These are phyloP conservation scores for Hirudinaria manillensis DNA, from an alignment of 2,888 invertebrate genomes.

Conservation along the genomic window DNA sequence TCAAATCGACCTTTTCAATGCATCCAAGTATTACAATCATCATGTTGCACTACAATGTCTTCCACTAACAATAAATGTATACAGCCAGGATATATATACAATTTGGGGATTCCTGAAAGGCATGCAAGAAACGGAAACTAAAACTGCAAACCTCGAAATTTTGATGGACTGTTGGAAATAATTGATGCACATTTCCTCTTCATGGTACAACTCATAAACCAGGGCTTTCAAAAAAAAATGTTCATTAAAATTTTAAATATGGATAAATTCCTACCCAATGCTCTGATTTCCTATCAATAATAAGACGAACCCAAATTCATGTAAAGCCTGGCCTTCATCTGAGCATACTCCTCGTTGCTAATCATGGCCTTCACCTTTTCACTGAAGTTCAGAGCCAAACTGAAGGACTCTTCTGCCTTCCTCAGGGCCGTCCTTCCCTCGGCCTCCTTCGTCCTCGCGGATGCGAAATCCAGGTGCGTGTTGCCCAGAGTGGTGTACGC, in stretches of 20 bases:
- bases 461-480: conserved; percentile 9
- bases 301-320: conserved; percentile 19
- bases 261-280: not conserved
- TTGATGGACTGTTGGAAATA: conserved; percentile 21
- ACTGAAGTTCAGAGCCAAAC: conserved; percentile 8
- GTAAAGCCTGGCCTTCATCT: conserved; percentile 21
- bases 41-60: no score
- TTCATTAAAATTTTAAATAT: not conserved
- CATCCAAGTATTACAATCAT: not conserved
- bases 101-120: no score
- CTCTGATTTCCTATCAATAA: not conserved
- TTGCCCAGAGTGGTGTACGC: conserved; percentile 24
- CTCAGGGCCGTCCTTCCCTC: not conserved
- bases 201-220: conserved; percentile 7
- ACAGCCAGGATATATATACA: no score
- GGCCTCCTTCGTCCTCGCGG: not conserved
- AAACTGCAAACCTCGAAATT: conserved; percentile 7
- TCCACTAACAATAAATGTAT: no score
- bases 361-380: not conserved
- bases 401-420: conserved; percentile 26
- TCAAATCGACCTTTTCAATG: not conserved
- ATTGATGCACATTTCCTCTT: not conserved
- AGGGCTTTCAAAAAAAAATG: not conserved
- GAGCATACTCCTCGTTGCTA: not conserved
- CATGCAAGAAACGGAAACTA: no score